Evolutionary conservation across 2,113 vertebrate genomes (phyloP).

Genomic region (Sphyrna mokarran): DNA sequence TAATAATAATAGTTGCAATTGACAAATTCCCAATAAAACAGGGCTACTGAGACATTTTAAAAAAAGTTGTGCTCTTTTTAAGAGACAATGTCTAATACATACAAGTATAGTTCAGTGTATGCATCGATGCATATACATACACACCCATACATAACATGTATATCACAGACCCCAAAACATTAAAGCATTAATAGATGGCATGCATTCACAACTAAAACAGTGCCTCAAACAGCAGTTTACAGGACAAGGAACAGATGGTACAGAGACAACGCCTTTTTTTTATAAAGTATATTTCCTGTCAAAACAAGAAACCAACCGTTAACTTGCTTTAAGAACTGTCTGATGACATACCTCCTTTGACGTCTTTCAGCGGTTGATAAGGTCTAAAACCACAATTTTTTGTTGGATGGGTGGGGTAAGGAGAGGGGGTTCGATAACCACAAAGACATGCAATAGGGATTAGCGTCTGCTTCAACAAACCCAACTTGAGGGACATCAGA

Average conservation of each 20-base stretch:
- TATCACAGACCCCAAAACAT: background rate
- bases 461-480: background rate
- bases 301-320: background rate
- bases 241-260: background rate
- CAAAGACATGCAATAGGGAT: background rate
- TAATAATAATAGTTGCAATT: background rate
- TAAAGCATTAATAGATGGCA: background rate
- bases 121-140: background rate
- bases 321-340: background rate
- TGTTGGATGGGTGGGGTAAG: background rate
- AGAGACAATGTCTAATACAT: background rate
- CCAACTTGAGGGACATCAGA: background rate
- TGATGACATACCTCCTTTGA: background rate
- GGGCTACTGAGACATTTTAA: background rate
- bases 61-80: background rate
- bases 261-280: background rate
- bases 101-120: background rate
- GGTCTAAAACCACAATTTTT: background rate
- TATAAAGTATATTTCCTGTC: background rate
- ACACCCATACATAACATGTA: background rate
- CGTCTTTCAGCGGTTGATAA: background rate
- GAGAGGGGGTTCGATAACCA: background rate
- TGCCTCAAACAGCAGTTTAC: background rate
- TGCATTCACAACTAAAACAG: background rate
- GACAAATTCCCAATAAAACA: background rate